These are phyloP conservation scores for Plutomurus gul DNA, from an alignment of 1,140 invertebrate species.

Conservation along the genomic window DNA sequence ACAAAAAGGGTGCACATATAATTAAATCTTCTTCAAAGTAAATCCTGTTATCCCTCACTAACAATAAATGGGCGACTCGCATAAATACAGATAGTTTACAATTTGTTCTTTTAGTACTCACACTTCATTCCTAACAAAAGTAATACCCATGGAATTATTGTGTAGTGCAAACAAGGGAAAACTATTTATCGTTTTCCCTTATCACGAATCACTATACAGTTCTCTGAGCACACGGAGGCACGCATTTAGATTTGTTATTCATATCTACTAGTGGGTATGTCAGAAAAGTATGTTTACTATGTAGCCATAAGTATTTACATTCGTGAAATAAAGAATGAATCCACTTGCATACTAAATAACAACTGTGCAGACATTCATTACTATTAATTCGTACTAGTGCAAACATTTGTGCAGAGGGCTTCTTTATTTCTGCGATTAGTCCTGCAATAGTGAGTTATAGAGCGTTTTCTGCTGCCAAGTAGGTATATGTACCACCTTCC, in stretches of 20 bases:
- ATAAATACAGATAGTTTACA: too few species aligned
- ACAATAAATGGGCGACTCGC: too few species aligned
- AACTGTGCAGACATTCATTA: background rate
- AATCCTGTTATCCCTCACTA: too few species aligned
- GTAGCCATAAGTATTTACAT: background rate
- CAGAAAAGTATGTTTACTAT: too few species aligned
- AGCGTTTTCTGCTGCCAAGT: background rate
- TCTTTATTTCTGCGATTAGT: background rate
- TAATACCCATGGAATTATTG: background rate
- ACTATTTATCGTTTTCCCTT: too few species aligned
- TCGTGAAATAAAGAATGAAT: background rate
- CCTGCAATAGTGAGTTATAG: background rate
- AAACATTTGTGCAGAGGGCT: background rate
- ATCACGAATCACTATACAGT: too few species aligned
- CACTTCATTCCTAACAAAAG: background rate
- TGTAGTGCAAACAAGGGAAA: background rate
- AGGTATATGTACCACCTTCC: background rate
- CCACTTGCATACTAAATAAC: background rate
- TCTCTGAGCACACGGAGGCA: too few species aligned
- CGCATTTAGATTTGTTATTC: too few species aligned
- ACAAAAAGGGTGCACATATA: too few species aligned
- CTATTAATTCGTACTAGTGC: constrained; percentile 7
- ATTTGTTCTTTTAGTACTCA: too few species aligned
- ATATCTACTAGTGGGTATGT: too few species aligned
- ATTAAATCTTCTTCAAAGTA: too few species aligned